Conservation (phyloP, 2,797 vertebrate genomes). For the Sylvilagus floridanus region DNA sequence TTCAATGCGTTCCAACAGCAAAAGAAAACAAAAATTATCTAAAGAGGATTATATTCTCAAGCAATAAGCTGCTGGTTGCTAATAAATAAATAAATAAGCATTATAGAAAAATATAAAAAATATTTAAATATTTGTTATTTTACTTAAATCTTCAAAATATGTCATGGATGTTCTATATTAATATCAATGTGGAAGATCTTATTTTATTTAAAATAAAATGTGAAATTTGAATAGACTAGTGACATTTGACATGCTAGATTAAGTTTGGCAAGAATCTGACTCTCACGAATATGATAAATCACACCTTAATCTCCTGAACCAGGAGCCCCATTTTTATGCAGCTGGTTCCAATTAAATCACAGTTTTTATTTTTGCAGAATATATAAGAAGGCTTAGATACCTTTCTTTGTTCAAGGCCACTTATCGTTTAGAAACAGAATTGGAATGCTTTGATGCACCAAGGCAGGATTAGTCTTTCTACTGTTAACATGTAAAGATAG, state of each 20-base stretch:
- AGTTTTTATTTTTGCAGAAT: conserved; percentile 58
- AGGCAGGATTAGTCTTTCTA: conserved; percentile 74
- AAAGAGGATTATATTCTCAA: neutral
- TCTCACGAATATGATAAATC: conserved; percentile 54
- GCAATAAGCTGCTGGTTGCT: neutral
- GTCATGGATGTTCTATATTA: neutral
- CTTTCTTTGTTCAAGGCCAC: conserved; percentile 58
- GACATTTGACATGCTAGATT: neutral
- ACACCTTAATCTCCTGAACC: conserved; percentile 61
- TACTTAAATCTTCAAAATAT: neutral
- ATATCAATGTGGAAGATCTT: neutral
- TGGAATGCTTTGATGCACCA: conserved; percentile 65
- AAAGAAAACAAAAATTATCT: neutral
- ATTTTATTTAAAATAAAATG: neutral
- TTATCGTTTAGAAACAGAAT: conserved; percentile 79
- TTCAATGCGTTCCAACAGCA: neutral
- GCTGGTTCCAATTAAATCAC: conserved; percentile 63
- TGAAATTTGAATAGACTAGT: neutral
- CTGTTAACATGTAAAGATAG: conserved; percentile 73
- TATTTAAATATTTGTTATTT: neutral
- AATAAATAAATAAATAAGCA: neutral
- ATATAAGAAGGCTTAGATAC: neutral
- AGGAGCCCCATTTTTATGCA: neutral
- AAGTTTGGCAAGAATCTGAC: conserved; percentile 2
- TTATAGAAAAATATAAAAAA: neutral